phyloP scores from a whole-genome alignment of 2,888 invertebrate species.

The Drosophila bunnanda region DNA sequence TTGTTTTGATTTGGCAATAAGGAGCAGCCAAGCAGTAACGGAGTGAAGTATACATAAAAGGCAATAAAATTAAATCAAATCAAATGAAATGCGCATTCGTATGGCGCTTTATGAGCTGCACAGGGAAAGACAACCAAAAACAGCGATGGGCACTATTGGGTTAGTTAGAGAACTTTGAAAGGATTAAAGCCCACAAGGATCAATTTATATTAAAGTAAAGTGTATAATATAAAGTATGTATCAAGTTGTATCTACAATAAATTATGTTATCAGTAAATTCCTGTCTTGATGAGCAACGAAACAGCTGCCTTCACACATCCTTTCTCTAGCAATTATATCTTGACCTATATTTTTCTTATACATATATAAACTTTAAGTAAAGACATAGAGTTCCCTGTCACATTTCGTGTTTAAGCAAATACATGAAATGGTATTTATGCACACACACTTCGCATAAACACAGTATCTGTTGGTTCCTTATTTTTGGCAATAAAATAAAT shows the following conservation, averaged over 20 bases:
- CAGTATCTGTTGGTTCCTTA: constrained; percentile 28
- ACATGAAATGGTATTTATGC: constrained; percentile 4
- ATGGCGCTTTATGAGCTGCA: constrained; percentile 67
- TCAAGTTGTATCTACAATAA: background rate
- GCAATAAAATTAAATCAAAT: constrained; percentile 79
- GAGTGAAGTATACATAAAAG: constrained; percentile 58
- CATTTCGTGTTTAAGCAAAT: background rate
- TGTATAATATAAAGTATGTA: too few relatives aligned
- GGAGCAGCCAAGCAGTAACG: constrained; percentile 43
- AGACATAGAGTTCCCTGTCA: background rate
- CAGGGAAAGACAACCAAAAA: constrained; percentile 7
- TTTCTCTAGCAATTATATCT: background rate
- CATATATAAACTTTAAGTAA: background rate
- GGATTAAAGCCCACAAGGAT: constrained; percentile 55
- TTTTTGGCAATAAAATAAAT: constrained; percentile 74
- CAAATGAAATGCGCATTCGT: constrained; percentile 77
- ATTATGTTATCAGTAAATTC: background rate
- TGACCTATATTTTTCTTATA: background rate
- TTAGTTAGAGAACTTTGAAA: constrained; percentile 48
- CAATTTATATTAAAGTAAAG: too few relatives aligned
- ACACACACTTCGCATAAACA: constrained; percentile 1
- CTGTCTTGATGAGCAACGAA: too few relatives aligned
- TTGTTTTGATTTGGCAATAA: constrained; percentile 30
- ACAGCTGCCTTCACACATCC: background rate
- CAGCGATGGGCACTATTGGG: background rate